Base-by-base conservation (phyloP, 1,140 invertebrate species). In the Neoseiulus cucumeris region DNA sequence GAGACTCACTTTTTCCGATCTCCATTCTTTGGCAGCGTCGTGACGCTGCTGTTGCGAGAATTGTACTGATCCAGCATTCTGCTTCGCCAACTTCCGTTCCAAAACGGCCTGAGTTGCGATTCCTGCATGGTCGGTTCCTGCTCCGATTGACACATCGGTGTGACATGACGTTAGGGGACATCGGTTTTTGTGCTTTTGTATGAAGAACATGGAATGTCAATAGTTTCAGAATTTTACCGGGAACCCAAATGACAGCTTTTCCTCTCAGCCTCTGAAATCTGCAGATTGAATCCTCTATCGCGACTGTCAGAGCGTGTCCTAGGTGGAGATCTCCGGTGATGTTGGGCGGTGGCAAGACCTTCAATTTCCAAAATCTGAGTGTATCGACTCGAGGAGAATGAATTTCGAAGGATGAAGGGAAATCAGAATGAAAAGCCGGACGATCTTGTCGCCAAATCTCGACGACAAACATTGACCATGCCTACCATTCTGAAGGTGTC, bases 101-200 rank as follows among this genome's bases (percentile, higher is more conserved):
- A 94, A 89, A 0, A 93, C 87, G 9, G 97, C 92, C 78, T 99
- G 96, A n/a, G 96, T 99, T 1, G 96, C 96, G 72, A 99, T 99
- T 59, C 96, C 96, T 18, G 96, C 96, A 79, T 99, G 96, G 80
- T 99, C 96, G 78, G 91, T 97, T 0, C 96, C 96, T 59, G 51
- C 4, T 39, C 9, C 9, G 33, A 92, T 91, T 91, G 94, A 99
- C 0, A 98, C 76, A 1, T 72, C 73, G 0, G n/a, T n/a, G n/a
- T n/a, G n/a, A n/a, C n/a, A n/a, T n/a, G n/a, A n/a, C n/a, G n/a
- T n/a, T n/a, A n/a, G n/a, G n/a, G n/a, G n/a, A n/a, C n/a, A n/a
- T 14, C 20, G 28, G 7, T 7, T 14, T 47, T 47, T 47, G 7
- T 47, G 12, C 42, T 47, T 47, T 14, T 6, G 45, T 47, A 7